A percentile compares a stretch with the other conserved stretches of the same genome.
Evolutionary conservation across 2,797 vertebrate genomes (phyloP).

Genomic region (Spondyliosoma cantharus): DNA sequence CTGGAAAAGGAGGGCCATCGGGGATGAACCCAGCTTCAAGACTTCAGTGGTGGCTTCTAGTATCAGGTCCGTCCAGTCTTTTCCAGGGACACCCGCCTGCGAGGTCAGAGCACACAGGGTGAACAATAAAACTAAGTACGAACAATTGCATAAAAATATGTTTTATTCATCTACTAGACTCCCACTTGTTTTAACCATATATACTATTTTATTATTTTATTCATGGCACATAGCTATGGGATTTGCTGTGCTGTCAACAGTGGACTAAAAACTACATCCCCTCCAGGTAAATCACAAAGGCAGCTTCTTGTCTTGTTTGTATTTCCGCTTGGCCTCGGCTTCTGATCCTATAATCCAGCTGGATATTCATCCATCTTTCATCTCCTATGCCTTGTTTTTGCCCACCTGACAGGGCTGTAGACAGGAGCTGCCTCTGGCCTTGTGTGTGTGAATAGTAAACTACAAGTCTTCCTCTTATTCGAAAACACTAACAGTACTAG

Average conservation of each 20-base stretch:
- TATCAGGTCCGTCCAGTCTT: slow-evolving; percentile 91
- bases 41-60: slow-evolving; percentile 92
- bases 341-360: slow-evolving; percentile 28
- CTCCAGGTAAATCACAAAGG: slow-evolving; percentile 13
- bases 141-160: neutral
- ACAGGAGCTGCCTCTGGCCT: slow-evolving; percentile 7
- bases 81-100: slow-evolving; percentile 86
- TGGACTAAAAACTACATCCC: neutral
- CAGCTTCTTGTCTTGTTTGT: slow-evolving; percentile 34
- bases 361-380: slow-evolving; percentile 36
- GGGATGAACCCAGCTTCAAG: slow-evolving; percentile 89
- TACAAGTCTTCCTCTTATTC: neutral
- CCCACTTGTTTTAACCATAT: neutral
- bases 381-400: slow-evolving; percentile 33
- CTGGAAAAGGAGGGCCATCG: slow-evolving; percentile 90
- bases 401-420: slow-evolving; percentile 13
- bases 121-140: neutral
- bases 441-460: slow-evolving; percentile 7
- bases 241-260: slow-evolving; percentile 7
- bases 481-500: neutral
- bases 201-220: neutral
- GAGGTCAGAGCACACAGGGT: slow-evolving; percentile 35
- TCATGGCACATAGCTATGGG: neutral
- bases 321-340: slow-evolving; percentile 43
- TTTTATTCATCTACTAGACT: neutral